A percentile compares a stretch with the other conserved stretches of the same genome.
Evolutionary conservation across 2,888 invertebrate genomes (phyloP).

Genomic region (Sphaeridia pumilis): DNA sequence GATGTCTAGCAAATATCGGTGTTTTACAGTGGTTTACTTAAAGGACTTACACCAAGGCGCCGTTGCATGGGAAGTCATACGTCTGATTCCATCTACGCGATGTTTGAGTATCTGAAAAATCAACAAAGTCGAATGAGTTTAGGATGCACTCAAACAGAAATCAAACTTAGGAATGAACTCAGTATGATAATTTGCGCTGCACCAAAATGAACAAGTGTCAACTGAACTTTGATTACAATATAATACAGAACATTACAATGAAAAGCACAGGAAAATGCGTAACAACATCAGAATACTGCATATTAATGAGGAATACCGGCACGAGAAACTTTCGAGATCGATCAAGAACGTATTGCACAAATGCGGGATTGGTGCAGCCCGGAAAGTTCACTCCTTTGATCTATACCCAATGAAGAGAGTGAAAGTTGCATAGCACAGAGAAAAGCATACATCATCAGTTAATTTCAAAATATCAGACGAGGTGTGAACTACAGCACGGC

Average conservation of each 20-base stretch:
- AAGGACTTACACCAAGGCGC: conserved; percentile 81
- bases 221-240: not conserved
- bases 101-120: conserved; percentile 75
- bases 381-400: conserved; percentile 93
- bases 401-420: conserved; percentile 42
- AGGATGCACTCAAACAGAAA: no score
- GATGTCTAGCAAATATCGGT: no score
- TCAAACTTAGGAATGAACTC: no score
- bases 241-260: not conserved
- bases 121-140: conserved; percentile 7
- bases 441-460: no score
- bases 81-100: conserved; percentile 83
- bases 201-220: not conserved
- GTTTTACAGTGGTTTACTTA: no score
- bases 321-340: conserved; percentile 91
- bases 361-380: conserved; percentile 87
- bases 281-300: no score
- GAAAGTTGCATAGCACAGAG: conserved; percentile 14
- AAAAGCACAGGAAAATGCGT: no score
- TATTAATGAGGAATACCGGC: no score
- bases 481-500: no score
- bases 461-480: no score
- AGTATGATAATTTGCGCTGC: no score
- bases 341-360: conserved; percentile 92
- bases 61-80: conserved; percentile 91